Base-by-base conservation (phyloP, 92 coral and sea anemone species). In the Zoanthus gigantus region DNA sequence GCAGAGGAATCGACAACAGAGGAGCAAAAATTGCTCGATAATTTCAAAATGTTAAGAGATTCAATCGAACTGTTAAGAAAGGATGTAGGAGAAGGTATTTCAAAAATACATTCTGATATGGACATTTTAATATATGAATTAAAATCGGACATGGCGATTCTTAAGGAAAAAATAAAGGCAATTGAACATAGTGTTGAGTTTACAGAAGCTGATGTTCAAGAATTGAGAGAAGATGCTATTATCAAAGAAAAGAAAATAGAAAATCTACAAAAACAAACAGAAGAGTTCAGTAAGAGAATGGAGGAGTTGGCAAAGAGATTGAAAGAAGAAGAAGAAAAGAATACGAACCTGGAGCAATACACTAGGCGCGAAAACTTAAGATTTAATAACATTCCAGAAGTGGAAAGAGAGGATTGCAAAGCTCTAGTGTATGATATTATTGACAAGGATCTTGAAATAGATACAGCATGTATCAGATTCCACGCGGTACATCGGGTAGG, bases 71-170 rank as follows among this genome's bases (percentile, higher is more conserved):
- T 7, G 9, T 47, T 48, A 5, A 46, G 79, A 75, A 75, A 75
- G 32, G 79, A 75, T 46, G 15, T 75, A 15, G 30, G 53, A 44
- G 79, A 75, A 16, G 60, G 79, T 15, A 32, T 75, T n/a, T 48
- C 79, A 16, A 75, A 75, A 75, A 75, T n/a, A 14, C 60, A 75
- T 48, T 17, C 79, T 17, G 60, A 75, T 17, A 75, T 75, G 79
- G 79, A 75, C 12, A 18, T 17, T n/a, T 28, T 75, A 16, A 45
- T 60, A 75, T 47, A 75, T 46, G 79, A 75, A 10, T 47, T 75
- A 6, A 17, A 75, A 75, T 14, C 79, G 7, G 60, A 75, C 6
- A 75, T 75, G 60, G 50, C 11, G 17, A 2, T n/a, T 5, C 31
- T 75, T 6, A n/a, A 48, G 45, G 32, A 46, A 46, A 48, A 45